These are phyloP conservation scores for Anguilla marmorata DNA, from an alignment of 2,797 vertebrate genomes.

Conservation along the genomic window DNA sequence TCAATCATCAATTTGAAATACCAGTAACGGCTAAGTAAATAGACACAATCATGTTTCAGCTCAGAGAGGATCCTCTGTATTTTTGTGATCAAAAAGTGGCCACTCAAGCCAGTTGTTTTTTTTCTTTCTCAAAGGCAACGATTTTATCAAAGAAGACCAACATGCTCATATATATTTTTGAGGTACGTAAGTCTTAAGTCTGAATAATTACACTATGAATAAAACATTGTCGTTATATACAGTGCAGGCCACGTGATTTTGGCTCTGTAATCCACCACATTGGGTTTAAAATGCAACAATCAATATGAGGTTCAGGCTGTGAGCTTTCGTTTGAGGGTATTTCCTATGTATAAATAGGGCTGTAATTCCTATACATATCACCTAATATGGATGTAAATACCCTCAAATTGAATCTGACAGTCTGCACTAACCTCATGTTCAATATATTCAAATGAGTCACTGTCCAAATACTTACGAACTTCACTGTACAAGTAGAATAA, in stretches of 20 bases:
- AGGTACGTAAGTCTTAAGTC: slow-evolving; percentile 60
- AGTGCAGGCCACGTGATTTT: no score
- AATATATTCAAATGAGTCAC: background rate
- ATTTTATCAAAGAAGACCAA: slow-evolving; percentile 60
- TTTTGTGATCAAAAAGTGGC: slow-evolving; percentile 22
- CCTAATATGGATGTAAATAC: no score
- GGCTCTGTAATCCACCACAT: no score
- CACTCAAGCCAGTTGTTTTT: slow-evolving; percentile 41
- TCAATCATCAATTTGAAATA: background rate
- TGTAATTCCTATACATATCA: no score
- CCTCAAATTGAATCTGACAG: no score
- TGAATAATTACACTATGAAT: slow-evolving; percentile 76
- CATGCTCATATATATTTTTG: slow-evolving; percentile 61
- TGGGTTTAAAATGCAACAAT: no score
- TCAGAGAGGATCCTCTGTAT: background rate
- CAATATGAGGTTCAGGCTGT: no score
- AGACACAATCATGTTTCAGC: background rate
- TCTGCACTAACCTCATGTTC: no score
- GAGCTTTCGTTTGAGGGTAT: no score
- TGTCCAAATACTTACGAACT: background rate
- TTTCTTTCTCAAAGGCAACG: slow-evolving; percentile 54
- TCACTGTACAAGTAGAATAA: slow-evolving; percentile 68
- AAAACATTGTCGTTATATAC: slow-evolving; percentile 78
- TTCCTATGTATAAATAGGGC: no score
- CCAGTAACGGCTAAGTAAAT: background rate